A percentile compares a stretch with the other conserved stretches of the same genome.
phyloP scores from a whole-genome alignment of 2,888 invertebrate genomes.

The Catocala nupta region DNA sequence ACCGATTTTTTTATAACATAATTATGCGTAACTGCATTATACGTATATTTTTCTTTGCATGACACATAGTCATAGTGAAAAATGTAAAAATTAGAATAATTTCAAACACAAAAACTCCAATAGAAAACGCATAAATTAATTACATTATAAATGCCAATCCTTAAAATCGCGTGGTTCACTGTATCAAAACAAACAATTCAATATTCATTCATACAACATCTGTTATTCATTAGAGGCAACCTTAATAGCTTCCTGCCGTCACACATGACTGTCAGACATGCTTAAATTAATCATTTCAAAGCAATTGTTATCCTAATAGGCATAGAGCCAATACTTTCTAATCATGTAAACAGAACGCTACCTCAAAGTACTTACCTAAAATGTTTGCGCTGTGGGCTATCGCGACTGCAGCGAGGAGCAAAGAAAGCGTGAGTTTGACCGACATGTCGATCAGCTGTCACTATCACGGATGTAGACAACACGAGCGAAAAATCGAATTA shows the following conservation, averaged over 20 bases:
- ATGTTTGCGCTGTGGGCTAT: conserved; percentile 73
- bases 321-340: conserved; percentile 42
- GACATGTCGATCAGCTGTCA: conserved; percentile 69
- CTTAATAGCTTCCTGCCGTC: conserved; percentile 44
- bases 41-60: no score
- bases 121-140: conserved; percentile 5
- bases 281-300: conserved; percentile 41
- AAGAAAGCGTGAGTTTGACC: conserved; percentile 74
- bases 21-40: no score
- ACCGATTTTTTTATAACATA: no score
- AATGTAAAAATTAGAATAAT: no score
- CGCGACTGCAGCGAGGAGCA: conserved; percentile 66
- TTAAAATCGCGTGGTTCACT: conserved; percentile 15
- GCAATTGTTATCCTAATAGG: conserved; percentile 39
- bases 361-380: conserved; percentile 78
- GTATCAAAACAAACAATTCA: conserved; percentile 26
- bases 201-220: conserved; percentile 37
- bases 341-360: conserved; percentile 25
- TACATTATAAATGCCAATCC: background rate
- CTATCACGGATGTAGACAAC: conserved; percentile 42
- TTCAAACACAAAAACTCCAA: no score
- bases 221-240: conserved; percentile 43
- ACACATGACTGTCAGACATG: conserved; percentile 40
- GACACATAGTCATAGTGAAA: no score
- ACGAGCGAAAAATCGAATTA: conserved; percentile 53